Evolutionary conservation across 2,888 invertebrate genomes (phyloP), one percentile per base, ranked within the genome.

Genomic region (Galerucella pusilla): DNA sequence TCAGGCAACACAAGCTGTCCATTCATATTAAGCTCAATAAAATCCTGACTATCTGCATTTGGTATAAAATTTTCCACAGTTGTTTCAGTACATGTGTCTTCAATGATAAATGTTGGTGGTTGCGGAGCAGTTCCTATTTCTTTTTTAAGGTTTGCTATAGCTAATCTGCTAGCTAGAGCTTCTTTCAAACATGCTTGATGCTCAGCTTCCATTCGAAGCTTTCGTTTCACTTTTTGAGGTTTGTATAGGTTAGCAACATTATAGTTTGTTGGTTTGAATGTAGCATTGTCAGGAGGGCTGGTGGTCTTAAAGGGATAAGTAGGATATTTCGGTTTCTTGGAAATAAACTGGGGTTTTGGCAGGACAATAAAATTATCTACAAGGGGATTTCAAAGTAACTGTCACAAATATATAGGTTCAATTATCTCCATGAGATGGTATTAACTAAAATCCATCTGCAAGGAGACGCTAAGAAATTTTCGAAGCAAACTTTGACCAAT

Each of bases 111-210:
- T 2, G 78, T 82, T 74, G 84, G 84, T 10, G 86, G 84, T 78
- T 86, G 85, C 4, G 86, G 83, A 5, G 86, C 84, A 4, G 81
- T 81, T 3, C 86, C 86, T 72, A 89, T 84, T 78, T 88, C 88
- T 80, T 88, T 88, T 75, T 88, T 87, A 61, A 89, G 80, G 75
- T 86, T 87, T 75, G 88, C 88, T 67, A 89, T 80, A 64, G 88
- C 88, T 77, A 87, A 79, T n/a, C 87, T 80, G 78, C 88, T 88
- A 1, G 88, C 88, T 59, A 87, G 86, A 4, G 88, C 88, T 80
- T 88, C 88, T 81, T 88, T 87, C 0, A 86, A 84, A 73, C 87
- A 87, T 6, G 87, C 87, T 74, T 86, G 86, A 65, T 78, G 79
- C 74, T 87, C 87, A 3, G 87, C 87, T 80, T 87, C 86, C 1